A percentile compares a stretch with the other conserved stretches of the same genome.
Evolutionary conservation across 2,113 vertebrate genomes (phyloP).

Genomic region (Hemiscyllium ocellatum): DNA sequence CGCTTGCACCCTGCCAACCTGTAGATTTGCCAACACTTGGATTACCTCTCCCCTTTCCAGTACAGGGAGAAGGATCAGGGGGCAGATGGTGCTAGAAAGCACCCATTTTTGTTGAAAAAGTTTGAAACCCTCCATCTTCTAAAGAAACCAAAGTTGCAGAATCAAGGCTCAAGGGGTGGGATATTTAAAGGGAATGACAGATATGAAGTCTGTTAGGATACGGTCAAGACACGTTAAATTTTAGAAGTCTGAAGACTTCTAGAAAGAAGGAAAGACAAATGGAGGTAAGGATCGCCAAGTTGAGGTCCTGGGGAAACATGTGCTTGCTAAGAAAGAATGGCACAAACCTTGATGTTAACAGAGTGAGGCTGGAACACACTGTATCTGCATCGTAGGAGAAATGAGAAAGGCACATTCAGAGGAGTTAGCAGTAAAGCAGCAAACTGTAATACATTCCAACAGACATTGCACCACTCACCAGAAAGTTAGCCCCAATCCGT

Average conservation of each 20-base stretch:
- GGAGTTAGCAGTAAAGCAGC: background rate
- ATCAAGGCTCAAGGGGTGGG: background rate
- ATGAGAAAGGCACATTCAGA: background rate
- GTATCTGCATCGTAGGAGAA: background rate
- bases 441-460: background rate
- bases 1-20: background rate
- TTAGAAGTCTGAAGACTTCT: background rate
- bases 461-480: conserved; percentile 62
- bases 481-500: conserved; percentile 80
- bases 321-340: background rate
- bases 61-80: background rate
- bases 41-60: background rate
- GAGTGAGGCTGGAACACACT: background rate
- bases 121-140: background rate
- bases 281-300: background rate
- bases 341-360: background rate
- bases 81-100: background rate
- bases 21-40: background rate
- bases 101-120: background rate
- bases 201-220: background rate
- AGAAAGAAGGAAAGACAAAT: background rate
- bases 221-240: background rate
- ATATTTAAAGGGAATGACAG: background rate
- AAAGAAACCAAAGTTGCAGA: background rate
- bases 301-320: background rate